A percentile compares a stretch with the other conserved stretches of the same genome.
Conservation (phyloP, 2,888 invertebrate species). For the Drosophila leonis region DNA sequence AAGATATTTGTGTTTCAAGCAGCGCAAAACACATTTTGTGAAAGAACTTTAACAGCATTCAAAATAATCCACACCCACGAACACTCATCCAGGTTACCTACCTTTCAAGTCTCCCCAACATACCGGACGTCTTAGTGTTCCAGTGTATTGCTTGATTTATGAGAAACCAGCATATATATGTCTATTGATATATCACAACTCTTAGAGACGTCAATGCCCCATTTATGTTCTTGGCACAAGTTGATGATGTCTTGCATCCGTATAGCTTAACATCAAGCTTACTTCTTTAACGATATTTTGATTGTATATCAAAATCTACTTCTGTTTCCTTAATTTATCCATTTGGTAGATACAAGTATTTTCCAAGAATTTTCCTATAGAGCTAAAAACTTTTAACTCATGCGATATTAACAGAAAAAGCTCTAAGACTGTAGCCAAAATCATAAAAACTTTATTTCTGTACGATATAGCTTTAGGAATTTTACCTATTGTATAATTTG, state of each 20-base stretch:
- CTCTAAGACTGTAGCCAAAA: background rate
- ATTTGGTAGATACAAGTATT: background rate
- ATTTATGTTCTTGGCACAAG: background rate
- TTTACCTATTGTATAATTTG: background rate
- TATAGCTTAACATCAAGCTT: background rate
- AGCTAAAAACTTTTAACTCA: background rate
- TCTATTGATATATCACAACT: background rate
- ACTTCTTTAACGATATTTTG: background rate
- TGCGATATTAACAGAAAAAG: background rate
- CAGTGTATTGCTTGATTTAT: background rate
- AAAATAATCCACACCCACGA: slow-evolving; percentile 11
- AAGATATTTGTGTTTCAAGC: slow-evolving; percentile 1
- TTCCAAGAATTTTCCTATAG: background rate
- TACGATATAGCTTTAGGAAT: background rate
- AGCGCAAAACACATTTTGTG: background rate
- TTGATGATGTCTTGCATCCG: background rate
- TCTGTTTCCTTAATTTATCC: background rate
- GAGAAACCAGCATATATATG: background rate
- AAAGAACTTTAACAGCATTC: slow-evolving; percentile 1
- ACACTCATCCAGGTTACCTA: background rate
- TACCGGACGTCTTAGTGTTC: slow-evolving; percentile 4
- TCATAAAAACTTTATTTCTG: background rate
- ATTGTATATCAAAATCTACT: background rate
- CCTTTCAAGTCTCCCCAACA: background rate
- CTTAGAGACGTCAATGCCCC: background rate